Base-by-base conservation (phyloP, 1,140 invertebrate species). In the Diachasma alloeum region DNA sequence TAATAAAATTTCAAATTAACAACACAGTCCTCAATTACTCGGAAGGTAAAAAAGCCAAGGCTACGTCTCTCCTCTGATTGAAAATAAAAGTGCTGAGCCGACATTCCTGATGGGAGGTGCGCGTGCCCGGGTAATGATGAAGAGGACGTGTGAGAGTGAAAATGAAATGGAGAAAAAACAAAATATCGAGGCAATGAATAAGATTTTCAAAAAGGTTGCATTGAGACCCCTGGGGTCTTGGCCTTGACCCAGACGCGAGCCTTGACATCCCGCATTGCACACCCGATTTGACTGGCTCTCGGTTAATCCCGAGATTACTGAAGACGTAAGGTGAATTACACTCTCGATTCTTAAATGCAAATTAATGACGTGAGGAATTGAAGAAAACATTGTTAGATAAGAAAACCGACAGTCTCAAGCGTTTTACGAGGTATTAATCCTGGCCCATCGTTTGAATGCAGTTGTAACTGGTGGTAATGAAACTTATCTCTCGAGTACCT, bases 401-500 rank as follows among this genome's bases (percentile, higher is more conserved):
- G 59, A 26, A 63, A 63, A 26, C 1, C 59, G 15, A 63, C 15
- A 26, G 24, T 26, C 19, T 26, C 5, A 4, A 36, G 48, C 3
- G 1, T 56, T 53, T 56, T 24, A 72, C 46, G 71, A 72, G 69
- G 53, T 11, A 59, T 72, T 72, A 72, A 72, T 72, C 10, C 26
- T n/a, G 44, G 19, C 24, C 48, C 6, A 56, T 24, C 22, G 31
- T 48, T 72, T 72, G n/a, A 48, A 36, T 59, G 36, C 46, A 36
- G 31, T 72, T 56, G n/a, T 56, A 26, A 72, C 53, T 36, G 26
- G 22, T 53, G 46, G 71, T 72, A 72, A 72, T 72, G 46, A 72
- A 72, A 72, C 15, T 72, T 72, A 72, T 72, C 71, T 63, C 17
- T 72, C 71, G 24, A 59, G 53, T 56, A 72, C 22, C 48, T 31